These are phyloP conservation scores for Tipula lateralis DNA, from an alignment of 2,888 invertebrate species.

Conservation along the genomic window DNA sequence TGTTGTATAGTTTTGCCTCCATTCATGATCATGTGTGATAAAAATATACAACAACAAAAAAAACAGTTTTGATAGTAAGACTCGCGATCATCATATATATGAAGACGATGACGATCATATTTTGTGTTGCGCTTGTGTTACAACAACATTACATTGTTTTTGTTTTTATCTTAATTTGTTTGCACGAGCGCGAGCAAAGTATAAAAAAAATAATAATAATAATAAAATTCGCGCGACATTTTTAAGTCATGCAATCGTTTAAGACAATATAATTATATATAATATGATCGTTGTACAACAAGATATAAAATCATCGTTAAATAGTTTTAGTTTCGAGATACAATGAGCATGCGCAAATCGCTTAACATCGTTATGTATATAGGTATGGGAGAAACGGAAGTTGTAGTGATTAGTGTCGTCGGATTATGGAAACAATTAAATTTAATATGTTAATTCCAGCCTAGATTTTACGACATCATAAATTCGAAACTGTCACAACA, in stretches of 20 bases:
- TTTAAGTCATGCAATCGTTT: slow-evolving; percentile 24
- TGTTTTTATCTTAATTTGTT: slow-evolving; percentile 15
- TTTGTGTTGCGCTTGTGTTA: background rate
- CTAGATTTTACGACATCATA: no score
- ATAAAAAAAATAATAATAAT: background rate
- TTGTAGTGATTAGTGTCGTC: background rate
- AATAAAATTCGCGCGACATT: slow-evolving; percentile 24
- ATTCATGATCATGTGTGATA: slow-evolving; percentile 24
- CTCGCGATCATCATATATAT: background rate
- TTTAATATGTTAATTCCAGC: no score
- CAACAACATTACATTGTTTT: background rate
- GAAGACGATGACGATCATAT: background rate
- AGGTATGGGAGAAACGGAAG: background rate
- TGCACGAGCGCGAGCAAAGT: background rate
- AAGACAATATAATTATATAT: slow-evolving; percentile 16
- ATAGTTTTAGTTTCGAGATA: background rate
- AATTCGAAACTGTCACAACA: background rate
- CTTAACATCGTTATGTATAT: background rate
- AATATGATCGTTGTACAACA: background rate
- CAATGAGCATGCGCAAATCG: background rate
- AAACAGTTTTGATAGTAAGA: background rate
- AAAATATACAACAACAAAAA: background rate
- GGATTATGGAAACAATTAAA: background rate
- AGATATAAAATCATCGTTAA: background rate
- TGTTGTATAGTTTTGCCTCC: background rate